Base-by-base conservation (phyloP, 2,113 vertebrate genomes). In the Cyphomyrus discorhynchus region DNA sequence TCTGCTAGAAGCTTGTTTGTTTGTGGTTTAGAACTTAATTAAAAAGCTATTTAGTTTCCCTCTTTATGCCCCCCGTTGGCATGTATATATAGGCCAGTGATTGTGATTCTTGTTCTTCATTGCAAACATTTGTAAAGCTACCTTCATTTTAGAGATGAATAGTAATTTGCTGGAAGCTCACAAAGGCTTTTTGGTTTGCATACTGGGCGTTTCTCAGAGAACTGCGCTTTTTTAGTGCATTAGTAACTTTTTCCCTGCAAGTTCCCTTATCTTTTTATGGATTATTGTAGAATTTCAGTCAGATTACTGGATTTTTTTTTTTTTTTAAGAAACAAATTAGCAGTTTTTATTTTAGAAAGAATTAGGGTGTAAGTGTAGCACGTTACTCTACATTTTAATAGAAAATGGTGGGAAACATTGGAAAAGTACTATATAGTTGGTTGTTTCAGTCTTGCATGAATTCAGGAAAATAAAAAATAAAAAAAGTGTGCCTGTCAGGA, bases 1-100 rank as follows among this genome's bases (percentile, higher is more conserved):
- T 93, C 93, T n/a, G 91, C 95, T 90, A 95, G 94, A 95, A 96
- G 96, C 92, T 92, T 91, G 93, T 97, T 97, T 96, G 94, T 95
- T 96, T 95, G 93, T 93, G 93, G 94, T 96, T 92, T 85, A 93
- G 92, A 93, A 92, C 94, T 96, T 94, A 95, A 95, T 96, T 95
- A 94, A 96, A 96, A 96, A 93, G 91, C 93, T 93, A 93, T 95
- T 91, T 93, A 87, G 46, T 93, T 94, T 92, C 92, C 93, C 94
- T 94, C 96, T 94, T 94, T 94, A 94, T 93, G 21, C 82, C 53
- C 88, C 47, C n/a, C 27, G 3, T 7, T 31, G n/a, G 74, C 31
- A 50, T 56, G 85, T 87, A 50, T 87, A 50, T 87, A 50, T 87
- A 50, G 49, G 50, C 27, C 94, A 94, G 90, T 91, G 90, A 88